These are phyloP conservation scores for Dryoscopus gambensis DNA, from an alignment of 2,113 vertebrate species.

Conservation along the genomic window DNA sequence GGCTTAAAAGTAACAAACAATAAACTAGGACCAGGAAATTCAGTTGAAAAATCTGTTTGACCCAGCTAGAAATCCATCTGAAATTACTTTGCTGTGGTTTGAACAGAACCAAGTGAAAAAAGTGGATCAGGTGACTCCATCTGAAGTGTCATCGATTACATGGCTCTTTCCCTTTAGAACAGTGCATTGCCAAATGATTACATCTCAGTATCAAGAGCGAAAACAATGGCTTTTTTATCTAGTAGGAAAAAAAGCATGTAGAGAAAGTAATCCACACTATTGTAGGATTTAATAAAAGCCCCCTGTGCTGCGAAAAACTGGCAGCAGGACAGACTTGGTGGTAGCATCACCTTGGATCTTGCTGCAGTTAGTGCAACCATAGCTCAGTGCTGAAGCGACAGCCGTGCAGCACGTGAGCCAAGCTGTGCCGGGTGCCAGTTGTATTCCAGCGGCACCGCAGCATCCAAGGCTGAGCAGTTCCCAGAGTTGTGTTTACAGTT, in stretches of 20 bases:
- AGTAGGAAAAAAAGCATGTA: not conserved
- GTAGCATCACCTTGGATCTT: not conserved
- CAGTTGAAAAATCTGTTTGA: not conserved
- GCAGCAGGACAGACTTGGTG: not conserved
- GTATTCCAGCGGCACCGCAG: not conserved
- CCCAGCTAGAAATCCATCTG: not conserved
- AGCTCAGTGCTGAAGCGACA: not conserved
- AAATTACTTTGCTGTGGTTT: not conserved
- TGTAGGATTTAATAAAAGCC: not conserved
- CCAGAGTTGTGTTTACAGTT: not conserved
- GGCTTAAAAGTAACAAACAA: not conserved
- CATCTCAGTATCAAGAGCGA: not conserved
- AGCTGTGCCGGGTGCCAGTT: not conserved
- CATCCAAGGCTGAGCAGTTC: not conserved
- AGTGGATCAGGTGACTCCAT: not conserved
- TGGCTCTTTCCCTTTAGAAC: not conserved
- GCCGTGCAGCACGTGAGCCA: not conserved
- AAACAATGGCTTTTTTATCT: not conserved
- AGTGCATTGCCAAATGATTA: not conserved
- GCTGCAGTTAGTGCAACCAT: not conserved
- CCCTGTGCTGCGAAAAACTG: not conserved
- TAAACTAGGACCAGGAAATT: not conserved
- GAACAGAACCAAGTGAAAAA: not conserved
- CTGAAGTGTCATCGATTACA: not conserved
- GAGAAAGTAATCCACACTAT: not conserved